Conservation (phyloP, 2,888 invertebrate species). For the Phalangium opilio region DNA sequence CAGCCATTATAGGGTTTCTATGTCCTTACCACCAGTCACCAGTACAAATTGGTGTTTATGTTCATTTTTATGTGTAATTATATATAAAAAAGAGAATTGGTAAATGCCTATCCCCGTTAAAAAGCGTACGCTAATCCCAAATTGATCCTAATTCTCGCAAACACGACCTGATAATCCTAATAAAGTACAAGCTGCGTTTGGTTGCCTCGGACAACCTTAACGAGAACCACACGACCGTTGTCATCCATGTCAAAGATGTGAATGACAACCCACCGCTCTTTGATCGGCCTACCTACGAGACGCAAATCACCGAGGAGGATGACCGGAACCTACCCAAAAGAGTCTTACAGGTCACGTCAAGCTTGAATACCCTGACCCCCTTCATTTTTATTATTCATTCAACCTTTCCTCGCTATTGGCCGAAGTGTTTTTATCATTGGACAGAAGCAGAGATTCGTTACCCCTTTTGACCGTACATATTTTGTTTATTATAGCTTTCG, state of each 20-base stretch:
- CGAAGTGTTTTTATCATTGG: not conserved
- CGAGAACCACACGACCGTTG: constrained; percentile 91
- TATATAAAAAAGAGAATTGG: no score
- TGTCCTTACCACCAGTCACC: no score
- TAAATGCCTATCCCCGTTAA: no score
- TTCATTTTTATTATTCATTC: no score
- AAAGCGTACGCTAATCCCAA: no score
- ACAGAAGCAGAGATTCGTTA: not conserved
- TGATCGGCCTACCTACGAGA: constrained; percentile 81
- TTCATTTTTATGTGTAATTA: no score
- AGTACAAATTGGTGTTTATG: no score
- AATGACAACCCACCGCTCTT: constrained; percentile 97
- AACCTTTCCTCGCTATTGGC: no score
- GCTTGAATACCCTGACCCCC: no score
- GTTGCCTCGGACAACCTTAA: constrained; percentile 92
- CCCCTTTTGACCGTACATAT: not conserved
- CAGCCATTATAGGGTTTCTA: no score
- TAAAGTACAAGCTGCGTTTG: constrained; percentile 77
- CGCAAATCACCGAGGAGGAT: constrained; percentile 90
- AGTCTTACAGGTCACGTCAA: constrained; percentile 56
- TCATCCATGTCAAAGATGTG: constrained; percentile 92
- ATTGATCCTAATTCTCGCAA: no score
- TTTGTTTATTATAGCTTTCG: no score
- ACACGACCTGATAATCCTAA: not conserved
- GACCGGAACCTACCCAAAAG: constrained; percentile 85